Evolutionary conservation across 2,113 vertebrate species (phyloP), one percentile per base, ranked within the genome.

Genomic region (Empidonax traillii): DNA sequence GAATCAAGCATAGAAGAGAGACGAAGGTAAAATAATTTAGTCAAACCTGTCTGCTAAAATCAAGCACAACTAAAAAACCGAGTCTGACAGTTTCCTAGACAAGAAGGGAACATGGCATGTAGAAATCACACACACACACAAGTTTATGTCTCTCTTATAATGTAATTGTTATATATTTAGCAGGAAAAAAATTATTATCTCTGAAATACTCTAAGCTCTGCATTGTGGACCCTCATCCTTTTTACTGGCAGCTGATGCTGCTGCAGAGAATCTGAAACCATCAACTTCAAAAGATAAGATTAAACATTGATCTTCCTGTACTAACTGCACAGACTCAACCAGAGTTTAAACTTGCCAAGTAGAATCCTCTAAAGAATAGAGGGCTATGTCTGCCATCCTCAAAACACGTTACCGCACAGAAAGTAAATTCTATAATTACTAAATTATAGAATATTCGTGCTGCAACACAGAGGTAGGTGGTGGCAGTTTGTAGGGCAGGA

Each of bases 241-340:
- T 87, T 93, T 58, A 83, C 44, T 69, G 53, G 94, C 90, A 95
- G 76, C 68, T 79, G 69, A 62, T 90, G n/a, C 51, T 77, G 74
- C 49, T 65, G 78, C 92, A 71, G 31, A 90, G 51, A 76, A 90
- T 52, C 75, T 79, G 58, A 79, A 96, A 90, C 51, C 72, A 87
- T 12, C 52, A 43, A 44, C 19, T 47, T 88, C 78, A 94, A 91
- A 96, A 94, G 55, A 23, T 0, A 39, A 93, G 55, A 92, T 2
- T 53, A 88, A 85, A 85, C 10, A 39, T 33, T 84, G 37, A 86
- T 81, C 51, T 87, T 85, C 55, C 73, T 73, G 67, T 79, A 74
- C n/a, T 24, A 81, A 87, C 59, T 55, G 37, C 77, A 73, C 67
- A 39, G 53, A 74, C 53, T 67, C 82, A 85, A 39, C 17, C 79